Base-by-base conservation (phyloP, 2,888 invertebrate species). In the Brachypterus glaber region DNA sequence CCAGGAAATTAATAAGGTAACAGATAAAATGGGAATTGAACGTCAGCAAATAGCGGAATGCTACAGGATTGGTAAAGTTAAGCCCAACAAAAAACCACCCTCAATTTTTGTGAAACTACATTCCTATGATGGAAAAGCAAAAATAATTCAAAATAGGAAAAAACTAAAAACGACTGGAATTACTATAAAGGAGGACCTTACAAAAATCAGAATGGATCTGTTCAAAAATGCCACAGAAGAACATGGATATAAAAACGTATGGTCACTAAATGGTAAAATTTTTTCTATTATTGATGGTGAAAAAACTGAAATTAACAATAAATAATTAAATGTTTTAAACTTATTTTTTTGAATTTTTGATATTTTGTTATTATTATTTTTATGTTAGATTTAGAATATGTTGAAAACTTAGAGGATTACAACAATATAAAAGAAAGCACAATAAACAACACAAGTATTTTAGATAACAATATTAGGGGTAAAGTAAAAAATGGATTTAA, bases 221-320 rank as follows among this genome's bases (percentile, higher is more conserved):
- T 26, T 42, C 15, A 25, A 24, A 29, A 12, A 13, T 13, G 33
- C 43, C 14, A 40, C 39, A 12, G 39, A 39, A 13, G 40, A 30
- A 21, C 34, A 32, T 18, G 39, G 39, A 8, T 40, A 40, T 29
- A 43, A 36, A 33, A 43, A 43, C 36, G 33, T 40, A 11, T 36
- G 39, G 38, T 31, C 31, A 21, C 25, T 30, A 17, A 37, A 40
- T 40, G 36, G 43, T 12, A 16, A 18, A 15, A 35, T 43, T 9
- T 39, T 43, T 34, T 13, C 33, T 14, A 27, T 21, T 5, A 9
- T 9, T 5, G 21, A 21, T 21, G 21, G 21, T 9, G 9, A 9
- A 21, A 21, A 21, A 21, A 21, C 9, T 9, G 21, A 21, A 21
- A 21, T 21, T 21, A 21, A 9, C 5, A 21, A 9, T 9, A 21